phyloP scores from a whole-genome alignment of 2,888 invertebrate species.

The Aquatica leii region DNA sequence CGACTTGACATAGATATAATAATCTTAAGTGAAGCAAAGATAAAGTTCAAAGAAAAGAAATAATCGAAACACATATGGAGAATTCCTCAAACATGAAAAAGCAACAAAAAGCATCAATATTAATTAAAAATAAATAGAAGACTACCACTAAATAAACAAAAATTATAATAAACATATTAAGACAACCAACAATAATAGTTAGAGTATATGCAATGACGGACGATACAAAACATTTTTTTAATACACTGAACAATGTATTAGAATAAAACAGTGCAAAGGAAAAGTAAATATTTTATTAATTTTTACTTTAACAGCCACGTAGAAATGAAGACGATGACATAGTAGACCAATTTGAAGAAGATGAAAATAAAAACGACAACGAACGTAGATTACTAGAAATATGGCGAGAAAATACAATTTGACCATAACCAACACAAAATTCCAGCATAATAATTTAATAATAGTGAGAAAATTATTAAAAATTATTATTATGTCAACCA shows the following conservation, averaged over 20 bases:
- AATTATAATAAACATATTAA: neutral
- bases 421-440: neutral
- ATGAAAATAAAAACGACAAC: neutral
- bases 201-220: neutral
- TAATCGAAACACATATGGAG: neutral
- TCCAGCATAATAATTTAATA: too few relatives aligned
- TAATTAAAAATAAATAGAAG: neutral
- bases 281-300: neutral
- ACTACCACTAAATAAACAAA: neutral
- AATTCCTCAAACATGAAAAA: neutral
- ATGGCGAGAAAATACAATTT: neutral
- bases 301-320: neutral
- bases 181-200: neutral
- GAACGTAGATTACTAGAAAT: neutral
- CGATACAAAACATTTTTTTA: neutral
- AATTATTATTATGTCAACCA: too few relatives aligned
- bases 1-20: too few relatives aligned
- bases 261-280: neutral
- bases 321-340: neutral
- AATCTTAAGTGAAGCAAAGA: too few relatives aligned
- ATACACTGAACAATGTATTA: neutral
- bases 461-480: too few relatives aligned
- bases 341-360: neutral
- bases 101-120: neutral
- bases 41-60: neutral